Evolutionary conservation across 2,797 vertebrate species (phyloP), one percentile per base, ranked within the genome.

Genomic region (Fistularia commersonii): DNA sequence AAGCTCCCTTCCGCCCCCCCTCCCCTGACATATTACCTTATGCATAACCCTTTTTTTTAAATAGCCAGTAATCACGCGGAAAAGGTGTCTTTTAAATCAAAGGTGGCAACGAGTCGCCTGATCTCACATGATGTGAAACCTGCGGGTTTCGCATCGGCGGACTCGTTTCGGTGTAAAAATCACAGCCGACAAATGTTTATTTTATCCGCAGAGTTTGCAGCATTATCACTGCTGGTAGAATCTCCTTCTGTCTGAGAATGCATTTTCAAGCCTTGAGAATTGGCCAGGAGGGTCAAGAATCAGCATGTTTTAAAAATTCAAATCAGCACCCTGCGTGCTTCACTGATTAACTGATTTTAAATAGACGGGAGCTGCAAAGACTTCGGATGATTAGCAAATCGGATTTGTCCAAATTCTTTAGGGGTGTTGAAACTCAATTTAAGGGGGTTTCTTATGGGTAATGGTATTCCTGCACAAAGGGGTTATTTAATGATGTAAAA

Each of bases 351-450:
- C 48, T 34, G 14, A 12, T 50, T 45, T 51, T 37, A 59, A 12
- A 45, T 51, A 43, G 12, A 15, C 36, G 35, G 54, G 45, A 14
- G 32, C 36, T 35, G 23, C 43, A 11, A 32, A 36, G 32, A 48
- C 44, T 61, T 43, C 12, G 8, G 35, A 34, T 53, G 57, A 58
- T 45, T 51, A 54, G 48, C 23, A 36, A 63, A 69, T 57, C 35
- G 39, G 32, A 44, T 36, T 36, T 31, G 1, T 8, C 11, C 15
- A 39, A 51, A 15, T 44, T 61, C 8, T 41, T 60, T 41, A 36
- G 43, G 50, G 43, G 48, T 35, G 39, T 41, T 56, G 34, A 40
- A 2, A 44, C 14, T 43, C 40, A 55, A 59, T 10, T 8, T 7
- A 0, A 8, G 36, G 48, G 32, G 12, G 15, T 34, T 34, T 42